A percentile compares a stretch with the other conserved stretches of the same genome.
phyloP scores from a whole-genome alignment of 2,113 vertebrate genomes.

The Coptodon bakossiorum region DNA sequence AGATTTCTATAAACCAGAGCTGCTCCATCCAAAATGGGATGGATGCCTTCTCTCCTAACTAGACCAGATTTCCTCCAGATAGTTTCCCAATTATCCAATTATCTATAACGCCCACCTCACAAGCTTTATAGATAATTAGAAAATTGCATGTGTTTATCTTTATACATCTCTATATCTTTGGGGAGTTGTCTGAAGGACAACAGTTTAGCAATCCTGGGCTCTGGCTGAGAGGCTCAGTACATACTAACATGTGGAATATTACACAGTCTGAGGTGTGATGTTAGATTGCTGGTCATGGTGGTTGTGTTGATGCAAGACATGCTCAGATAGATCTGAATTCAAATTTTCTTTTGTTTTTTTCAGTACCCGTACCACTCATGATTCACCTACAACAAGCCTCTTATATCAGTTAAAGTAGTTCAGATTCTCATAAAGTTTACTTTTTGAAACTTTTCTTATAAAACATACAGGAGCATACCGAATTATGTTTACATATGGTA shows the following conservation, averaged over 20 bases:
- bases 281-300: neutral
- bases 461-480: neutral
- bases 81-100: neutral
- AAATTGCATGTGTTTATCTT: neutral
- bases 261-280: neutral
- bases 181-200: neutral
- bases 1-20: neutral
- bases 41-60: neutral
- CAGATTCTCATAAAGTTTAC: neutral
- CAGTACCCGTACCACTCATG: fast-evolving
- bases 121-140: neutral
- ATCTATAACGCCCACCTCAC: neutral
- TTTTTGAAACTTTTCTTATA: neutral
- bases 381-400: neutral
- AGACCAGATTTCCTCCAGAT: neutral
- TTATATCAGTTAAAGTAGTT: neutral
- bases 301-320: neutral
- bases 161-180: neutral
- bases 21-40: neutral
- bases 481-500: neutral
- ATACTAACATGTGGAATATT: neutral
- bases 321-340: neutral
- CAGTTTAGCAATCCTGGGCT: neutral
- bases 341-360: neutral
- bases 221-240: neutral